Conservation (phyloP, 1,140 invertebrate genomes). For the Pectinophora gossypiella region DNA sequence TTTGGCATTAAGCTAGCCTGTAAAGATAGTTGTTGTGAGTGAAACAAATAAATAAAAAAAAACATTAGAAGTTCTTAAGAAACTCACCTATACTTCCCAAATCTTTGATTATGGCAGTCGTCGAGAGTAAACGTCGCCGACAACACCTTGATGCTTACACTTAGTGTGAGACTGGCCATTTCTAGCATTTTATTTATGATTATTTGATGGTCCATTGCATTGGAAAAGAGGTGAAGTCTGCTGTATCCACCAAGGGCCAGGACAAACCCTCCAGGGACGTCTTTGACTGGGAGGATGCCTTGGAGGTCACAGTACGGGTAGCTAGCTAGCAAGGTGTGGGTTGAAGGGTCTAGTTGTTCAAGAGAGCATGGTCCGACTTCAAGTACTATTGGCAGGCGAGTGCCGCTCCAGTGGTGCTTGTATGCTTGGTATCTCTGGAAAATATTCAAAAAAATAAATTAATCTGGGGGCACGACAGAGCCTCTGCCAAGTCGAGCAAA, state of each 20-base stretch:
- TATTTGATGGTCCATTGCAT: slow-evolving; percentile 86
- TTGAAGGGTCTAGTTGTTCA: slow-evolving; percentile 92
- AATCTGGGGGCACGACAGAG: too few relatives aligned
- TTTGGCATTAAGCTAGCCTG: too few relatives aligned
- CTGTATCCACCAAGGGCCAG: slow-evolving; percentile 92
- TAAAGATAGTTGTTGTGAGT: too few relatives aligned
- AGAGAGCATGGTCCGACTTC: slow-evolving; percentile 93
- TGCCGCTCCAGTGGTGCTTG: slow-evolving; percentile 97
- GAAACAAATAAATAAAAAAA: not conserved
- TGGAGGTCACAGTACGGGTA: slow-evolving; percentile 91
- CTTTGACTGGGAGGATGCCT: slow-evolving; percentile 77
- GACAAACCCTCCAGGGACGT: slow-evolving; percentile 89
- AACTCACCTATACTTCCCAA: slow-evolving; percentile 92
- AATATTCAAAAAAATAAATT: too few relatives aligned
- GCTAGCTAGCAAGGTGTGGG: slow-evolving; percentile 85
- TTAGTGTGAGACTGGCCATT: slow-evolving; percentile 85
- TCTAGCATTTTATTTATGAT: slow-evolving; percentile 92
- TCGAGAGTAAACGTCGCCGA: slow-evolving; percentile 89
- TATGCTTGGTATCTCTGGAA: slow-evolving; percentile 90
- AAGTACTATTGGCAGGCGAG: slow-evolving; percentile 88
- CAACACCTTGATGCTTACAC: slow-evolving; percentile 88
- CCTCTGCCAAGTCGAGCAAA: too few relatives aligned
- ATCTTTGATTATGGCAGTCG: slow-evolving; percentile 88
- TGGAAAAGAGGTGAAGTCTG: slow-evolving; percentile 91
- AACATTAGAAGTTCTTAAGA: not conserved